Evolutionary conservation across 2,888 invertebrate genomes (phyloP).

Genomic region (Tenodera sinensis): DNA sequence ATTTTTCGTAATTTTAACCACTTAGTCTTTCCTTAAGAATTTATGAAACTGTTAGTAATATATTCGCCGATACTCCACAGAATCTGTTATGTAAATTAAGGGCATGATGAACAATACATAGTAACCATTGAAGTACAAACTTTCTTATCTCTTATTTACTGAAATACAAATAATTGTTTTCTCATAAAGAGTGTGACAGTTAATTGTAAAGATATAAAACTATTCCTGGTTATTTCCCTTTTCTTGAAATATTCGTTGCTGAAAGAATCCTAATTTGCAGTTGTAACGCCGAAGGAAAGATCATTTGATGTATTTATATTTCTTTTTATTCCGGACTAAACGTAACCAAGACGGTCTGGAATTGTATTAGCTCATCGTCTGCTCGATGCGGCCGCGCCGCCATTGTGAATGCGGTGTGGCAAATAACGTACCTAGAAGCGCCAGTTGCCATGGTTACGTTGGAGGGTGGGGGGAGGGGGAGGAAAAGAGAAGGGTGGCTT

Average conservation of each 20-base stretch:
- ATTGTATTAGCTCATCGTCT: neutral
- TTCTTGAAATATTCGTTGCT: too few species aligned
- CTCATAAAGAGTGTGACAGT: too few species aligned
- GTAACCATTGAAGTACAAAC: too few species aligned
- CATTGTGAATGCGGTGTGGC: slow-evolving; percentile 2
- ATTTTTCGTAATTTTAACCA: too few species aligned
- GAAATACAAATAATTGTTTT: too few species aligned
- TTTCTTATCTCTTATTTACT: too few species aligned
- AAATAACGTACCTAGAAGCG: neutral
- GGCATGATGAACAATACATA: too few species aligned
- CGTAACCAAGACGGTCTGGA: slow-evolving; percentile 5
- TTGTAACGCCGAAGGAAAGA: neutral
- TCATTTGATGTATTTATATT: neutral
- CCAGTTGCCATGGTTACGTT: slow-evolving; percentile 3
- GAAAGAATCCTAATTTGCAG: neutral
- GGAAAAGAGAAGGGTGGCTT: neutral
- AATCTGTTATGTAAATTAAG: too few species aligned
- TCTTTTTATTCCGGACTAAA: neutral
- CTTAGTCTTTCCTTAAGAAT: too few species aligned
- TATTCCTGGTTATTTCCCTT: neutral
- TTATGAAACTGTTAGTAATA: too few species aligned
- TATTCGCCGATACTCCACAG: too few species aligned
- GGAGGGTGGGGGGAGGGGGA: neutral
- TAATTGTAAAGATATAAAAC: too few species aligned
- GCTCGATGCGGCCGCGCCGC: neutral